phyloP scores from a whole-genome alignment of 2,888 invertebrate genomes.

The Rhodophaea formosa region DNA sequence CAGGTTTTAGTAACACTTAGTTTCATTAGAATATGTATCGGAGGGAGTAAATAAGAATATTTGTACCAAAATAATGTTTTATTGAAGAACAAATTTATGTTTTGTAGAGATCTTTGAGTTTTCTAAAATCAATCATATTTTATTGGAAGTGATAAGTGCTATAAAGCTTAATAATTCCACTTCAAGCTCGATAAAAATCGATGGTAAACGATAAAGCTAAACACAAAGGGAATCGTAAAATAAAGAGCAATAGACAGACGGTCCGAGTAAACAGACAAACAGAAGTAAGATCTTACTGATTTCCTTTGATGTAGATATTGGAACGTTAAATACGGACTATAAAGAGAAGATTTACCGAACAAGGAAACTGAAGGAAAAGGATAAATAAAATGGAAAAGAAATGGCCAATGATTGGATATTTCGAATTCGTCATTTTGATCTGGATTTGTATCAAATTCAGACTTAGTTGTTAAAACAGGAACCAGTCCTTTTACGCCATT shows the following conservation, averaged over 20 bases:
- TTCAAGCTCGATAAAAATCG: slow-evolving; percentile 1
- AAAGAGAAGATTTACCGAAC: slow-evolving; percentile 22
- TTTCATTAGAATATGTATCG: too few relatives aligned
- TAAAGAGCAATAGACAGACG: slow-evolving; percentile 28
- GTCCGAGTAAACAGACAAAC: slow-evolving; percentile 31
- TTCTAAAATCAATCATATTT: not conserved
- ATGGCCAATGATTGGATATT: not conserved
- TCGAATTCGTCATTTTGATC: not conserved
- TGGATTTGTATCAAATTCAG: too few relatives aligned
- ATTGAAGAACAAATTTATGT: too few relatives aligned
- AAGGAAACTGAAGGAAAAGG: slow-evolving; percentile 16
- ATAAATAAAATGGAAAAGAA: not conserved
- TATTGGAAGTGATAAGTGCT: slow-evolving; percentile 21
- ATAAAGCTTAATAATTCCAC: slow-evolving; percentile 26
- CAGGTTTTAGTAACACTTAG: too few relatives aligned
- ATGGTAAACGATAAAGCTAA: slow-evolving; percentile 26
- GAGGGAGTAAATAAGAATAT: too few relatives aligned
- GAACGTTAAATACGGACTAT: slow-evolving; percentile 16
- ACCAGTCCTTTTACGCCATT: too few relatives aligned
- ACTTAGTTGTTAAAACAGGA: too few relatives aligned
- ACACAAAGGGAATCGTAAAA: slow-evolving; percentile 28
- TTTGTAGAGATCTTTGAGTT: not conserved
- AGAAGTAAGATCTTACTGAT: slow-evolving; percentile 21
- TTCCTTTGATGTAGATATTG: slow-evolving; percentile 26
- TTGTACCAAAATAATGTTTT: too few relatives aligned